Evolutionary conservation across 2,888 invertebrate species (phyloP).

Genomic region (Zygothrica quintamaculata): DNA sequence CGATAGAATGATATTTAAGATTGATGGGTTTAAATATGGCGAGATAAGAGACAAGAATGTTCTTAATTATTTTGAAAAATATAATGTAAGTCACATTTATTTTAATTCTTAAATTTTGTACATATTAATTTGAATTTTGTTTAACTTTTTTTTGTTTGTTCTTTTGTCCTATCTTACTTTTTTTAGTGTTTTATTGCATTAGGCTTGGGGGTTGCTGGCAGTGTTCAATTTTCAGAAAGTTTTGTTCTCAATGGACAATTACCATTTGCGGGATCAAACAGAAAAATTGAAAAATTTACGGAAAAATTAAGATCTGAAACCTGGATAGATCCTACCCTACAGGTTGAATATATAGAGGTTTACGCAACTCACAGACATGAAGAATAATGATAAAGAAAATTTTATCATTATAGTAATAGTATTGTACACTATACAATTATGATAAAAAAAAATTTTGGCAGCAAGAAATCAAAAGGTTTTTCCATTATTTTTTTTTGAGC

Average conservation of each 20-base stretch:
- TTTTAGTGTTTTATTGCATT: constrained; percentile 32
- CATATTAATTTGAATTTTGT: no score
- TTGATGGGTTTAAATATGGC: constrained; percentile 29
- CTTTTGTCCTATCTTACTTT: no score
- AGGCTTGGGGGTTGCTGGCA: constrained; percentile 45
- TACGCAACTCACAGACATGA: constrained; percentile 27
- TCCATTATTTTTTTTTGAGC: constrained; percentile 84
- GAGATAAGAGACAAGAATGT: constrained; percentile 15
- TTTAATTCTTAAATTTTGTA: no score
- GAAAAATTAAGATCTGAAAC: neutral
- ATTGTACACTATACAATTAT: no score
- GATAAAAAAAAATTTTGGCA: neutral
- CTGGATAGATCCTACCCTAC: constrained; percentile 35
- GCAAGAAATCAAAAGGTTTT: constrained; percentile 76
- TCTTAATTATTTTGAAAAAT: neutral
- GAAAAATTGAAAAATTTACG: neutral
- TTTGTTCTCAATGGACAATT: no score
- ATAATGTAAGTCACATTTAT: constrained; percentile 11
- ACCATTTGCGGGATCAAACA: no score
- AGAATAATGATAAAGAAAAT: constrained; percentile 9
- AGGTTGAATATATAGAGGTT: constrained; percentile 37
- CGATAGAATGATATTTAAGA: constrained; percentile 35
- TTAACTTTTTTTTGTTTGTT: no score
- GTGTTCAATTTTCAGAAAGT: constrained; percentile 34
- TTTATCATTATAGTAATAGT: constrained; percentile 1